Percentiles rank a stretch among this genome's conserved stretches.
phyloP scores from a whole-genome alignment of 2,888 invertebrate species.

The Ormyrus labotus region DNA sequence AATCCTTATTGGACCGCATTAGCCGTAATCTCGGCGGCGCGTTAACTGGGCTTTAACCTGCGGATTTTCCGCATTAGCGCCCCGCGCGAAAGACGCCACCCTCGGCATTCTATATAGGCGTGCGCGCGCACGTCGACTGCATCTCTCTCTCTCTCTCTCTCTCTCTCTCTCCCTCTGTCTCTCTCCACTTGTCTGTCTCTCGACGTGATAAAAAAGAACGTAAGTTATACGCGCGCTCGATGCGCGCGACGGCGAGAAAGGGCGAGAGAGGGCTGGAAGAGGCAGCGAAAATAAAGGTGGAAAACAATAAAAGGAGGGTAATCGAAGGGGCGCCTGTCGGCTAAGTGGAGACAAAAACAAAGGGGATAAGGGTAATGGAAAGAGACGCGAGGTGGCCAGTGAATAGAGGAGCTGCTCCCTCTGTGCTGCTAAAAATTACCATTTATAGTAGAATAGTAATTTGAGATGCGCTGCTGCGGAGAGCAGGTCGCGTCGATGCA shows the following conservation, averaged over 20 bases:
- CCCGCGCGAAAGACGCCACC: too few species aligned
- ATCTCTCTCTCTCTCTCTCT: too few species aligned
- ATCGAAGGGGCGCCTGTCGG: background rate
- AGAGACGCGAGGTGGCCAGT: background rate
- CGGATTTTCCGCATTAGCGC: slow-evolving; percentile 28
- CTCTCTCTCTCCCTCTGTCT: too few species aligned
- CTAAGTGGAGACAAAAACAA: background rate
- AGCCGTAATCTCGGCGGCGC: slow-evolving; percentile 52
- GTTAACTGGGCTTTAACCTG: slow-evolving; percentile 54
- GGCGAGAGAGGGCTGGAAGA: background rate
- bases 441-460: background rate
- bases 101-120: too few species aligned
- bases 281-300: background rate
- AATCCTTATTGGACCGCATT: slow-evolving; percentile 52
- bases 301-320: slow-evolving; percentile 4
- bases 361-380: background rate
- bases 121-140: too few species aligned
- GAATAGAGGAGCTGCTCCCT: background rate
- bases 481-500: background rate
- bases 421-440: slow-evolving; percentile 25
- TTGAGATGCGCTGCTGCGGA: background rate
- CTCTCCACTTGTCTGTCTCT: too few species aligned
- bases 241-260: too few species aligned
- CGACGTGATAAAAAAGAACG: too few species aligned
- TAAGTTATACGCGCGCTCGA: too few species aligned